Percentiles rank a stretch among this genome's conserved stretches.
These are phyloP conservation scores for Copsychus sechellarum DNA, from an alignment of 2,113 vertebrate species.

Conservation along the genomic window DNA sequence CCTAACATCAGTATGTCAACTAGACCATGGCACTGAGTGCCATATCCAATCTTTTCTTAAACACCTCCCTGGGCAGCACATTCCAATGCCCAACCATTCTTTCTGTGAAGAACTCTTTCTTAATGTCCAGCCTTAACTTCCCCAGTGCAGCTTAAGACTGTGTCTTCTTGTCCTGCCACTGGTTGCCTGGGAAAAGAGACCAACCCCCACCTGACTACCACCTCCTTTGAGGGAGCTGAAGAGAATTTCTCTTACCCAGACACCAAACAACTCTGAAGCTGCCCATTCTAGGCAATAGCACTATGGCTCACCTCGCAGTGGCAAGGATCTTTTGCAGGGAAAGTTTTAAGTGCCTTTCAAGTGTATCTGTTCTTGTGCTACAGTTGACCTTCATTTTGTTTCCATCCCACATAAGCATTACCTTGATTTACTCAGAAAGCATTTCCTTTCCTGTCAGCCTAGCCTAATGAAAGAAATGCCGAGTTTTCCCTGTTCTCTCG, in stretches of 20 bases:
- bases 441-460: not conserved
- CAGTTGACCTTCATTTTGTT: not conserved
- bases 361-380: not conserved
- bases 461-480: not conserved
- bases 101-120: not conserved
- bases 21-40: not conserved
- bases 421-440: not conserved
- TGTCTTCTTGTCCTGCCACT: not conserved
- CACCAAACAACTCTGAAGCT: not conserved
- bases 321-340: not conserved
- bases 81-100: not conserved
- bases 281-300: not conserved
- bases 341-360: not conserved
- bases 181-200: not conserved
- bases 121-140: not conserved
- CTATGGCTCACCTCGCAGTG: not conserved
- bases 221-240: not conserved
- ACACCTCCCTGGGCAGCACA: not conserved
- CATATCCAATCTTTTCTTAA: not conserved
- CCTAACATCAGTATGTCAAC: not conserved
- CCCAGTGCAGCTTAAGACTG: not conserved
- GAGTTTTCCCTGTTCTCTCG: not conserved
- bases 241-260: not conserved
- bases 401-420: not conserved
- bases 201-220: not conserved